Conservation (phyloP, 2,113 vertebrate genomes). For the Scopus umbretta region DNA sequence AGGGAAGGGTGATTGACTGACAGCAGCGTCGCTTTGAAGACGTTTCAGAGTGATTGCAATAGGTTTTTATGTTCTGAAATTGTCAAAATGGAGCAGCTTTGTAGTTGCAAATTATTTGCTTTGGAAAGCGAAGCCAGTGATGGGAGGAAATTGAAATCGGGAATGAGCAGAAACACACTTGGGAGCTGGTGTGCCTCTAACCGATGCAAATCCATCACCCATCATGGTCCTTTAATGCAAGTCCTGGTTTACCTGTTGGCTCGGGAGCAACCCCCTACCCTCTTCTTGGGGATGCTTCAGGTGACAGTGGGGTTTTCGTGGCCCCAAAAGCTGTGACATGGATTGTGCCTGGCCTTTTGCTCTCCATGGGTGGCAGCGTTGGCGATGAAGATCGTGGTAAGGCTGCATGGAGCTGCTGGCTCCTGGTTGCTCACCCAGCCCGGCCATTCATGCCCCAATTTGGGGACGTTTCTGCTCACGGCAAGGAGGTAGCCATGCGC, state of each 20-base stretch:
- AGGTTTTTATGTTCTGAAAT: background rate
- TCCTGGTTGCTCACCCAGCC: background rate
- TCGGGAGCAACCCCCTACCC: background rate
- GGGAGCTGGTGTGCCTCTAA: background rate
- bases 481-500: background rate
- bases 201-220: background rate
- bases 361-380: background rate
- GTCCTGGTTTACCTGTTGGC: background rate
- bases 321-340: background rate
- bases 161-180: background rate
- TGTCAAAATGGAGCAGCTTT: conserved; percentile 10
- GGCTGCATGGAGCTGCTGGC: background rate
- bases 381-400: background rate
- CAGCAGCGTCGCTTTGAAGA: background rate
- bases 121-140: background rate
- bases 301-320: background rate
- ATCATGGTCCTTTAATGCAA: fast-evolving
- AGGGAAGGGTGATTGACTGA: background rate
- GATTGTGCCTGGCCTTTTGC: fast-evolving
- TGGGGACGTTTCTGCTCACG: fast-evolving
- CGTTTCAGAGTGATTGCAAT: background rate
- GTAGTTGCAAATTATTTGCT: conserved; percentile 8
- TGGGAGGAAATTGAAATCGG: background rate
- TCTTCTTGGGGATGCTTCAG: background rate
- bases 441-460: fast-evolving